phyloP scores from a whole-genome alignment of 53 echinoderm and acorn worm genomes.

The Zoroaster sp. region DNA sequence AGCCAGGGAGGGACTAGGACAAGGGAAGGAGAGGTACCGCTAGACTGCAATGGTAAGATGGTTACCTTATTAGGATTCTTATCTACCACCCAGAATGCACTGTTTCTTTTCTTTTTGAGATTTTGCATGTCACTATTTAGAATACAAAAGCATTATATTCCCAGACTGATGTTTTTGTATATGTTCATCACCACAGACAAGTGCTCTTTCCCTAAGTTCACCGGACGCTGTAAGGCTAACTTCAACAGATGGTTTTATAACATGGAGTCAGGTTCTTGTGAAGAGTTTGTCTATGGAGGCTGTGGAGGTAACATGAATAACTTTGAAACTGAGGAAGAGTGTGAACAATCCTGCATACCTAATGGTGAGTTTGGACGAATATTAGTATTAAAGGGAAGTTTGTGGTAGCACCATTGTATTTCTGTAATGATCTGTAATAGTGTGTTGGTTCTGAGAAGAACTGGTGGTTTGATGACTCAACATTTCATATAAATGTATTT shows the following conservation, averaged over 20 bases:
- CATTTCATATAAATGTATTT: not conserved
- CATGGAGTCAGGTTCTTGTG: slow-evolving; percentile 57
- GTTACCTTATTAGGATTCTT: not conserved
- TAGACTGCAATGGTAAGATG: slow-evolving; percentile 30
- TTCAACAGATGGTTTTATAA: slow-evolving; percentile 74
- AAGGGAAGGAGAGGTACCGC: slow-evolving; percentile 14
- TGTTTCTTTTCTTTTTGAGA: no score
- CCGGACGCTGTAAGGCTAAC: slow-evolving; percentile 63
- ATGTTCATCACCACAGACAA: not conserved
- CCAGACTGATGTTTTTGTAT: no score
- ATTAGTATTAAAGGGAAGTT: not conserved
- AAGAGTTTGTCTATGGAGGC: slow-evolving; percentile 82
- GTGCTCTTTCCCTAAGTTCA: slow-evolving; percentile 37
- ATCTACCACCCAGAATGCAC: no score
- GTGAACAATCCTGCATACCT: not conserved
- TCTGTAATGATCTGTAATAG: no score
- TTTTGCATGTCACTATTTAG: no score
- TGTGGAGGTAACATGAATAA: slow-evolving; percentile 85
- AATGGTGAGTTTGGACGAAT: not conserved
- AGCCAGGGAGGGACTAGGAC: slow-evolving; percentile 65
- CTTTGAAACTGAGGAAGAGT: slow-evolving; percentile 35
- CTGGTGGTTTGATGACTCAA: no score
- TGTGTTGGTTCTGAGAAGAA: no score
- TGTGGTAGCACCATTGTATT: no score
- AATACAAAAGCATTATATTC: no score